Evolutionary conservation across 2,888 invertebrate species (phyloP).

Genomic region (Frankliniella intonsa): DNA sequence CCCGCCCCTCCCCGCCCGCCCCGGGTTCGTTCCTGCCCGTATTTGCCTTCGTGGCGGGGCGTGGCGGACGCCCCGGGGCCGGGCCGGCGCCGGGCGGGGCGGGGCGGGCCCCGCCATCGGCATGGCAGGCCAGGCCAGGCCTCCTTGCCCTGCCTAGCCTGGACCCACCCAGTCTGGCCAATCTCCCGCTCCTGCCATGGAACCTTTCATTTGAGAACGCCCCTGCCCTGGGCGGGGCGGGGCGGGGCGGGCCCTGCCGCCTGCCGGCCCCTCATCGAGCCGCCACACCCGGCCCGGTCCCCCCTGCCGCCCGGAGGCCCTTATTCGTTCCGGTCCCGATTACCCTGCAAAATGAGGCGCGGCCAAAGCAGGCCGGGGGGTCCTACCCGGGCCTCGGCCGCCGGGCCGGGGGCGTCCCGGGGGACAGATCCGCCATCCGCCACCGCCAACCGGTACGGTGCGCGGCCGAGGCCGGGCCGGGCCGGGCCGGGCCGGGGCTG

Average conservation of each 20-base stretch:
- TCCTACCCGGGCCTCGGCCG: background rate
- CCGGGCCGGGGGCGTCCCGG: background rate
- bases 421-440: background rate
- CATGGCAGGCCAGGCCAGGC: too few relatives aligned
- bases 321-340: constrained; percentile 7
- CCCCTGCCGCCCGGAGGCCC: background rate
- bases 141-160: too few relatives aligned
- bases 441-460: background rate
- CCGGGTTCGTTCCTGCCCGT: background rate
- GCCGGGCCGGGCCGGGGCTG: too few relatives aligned
- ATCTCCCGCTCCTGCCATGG: background rate
- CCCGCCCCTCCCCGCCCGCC: background rate
- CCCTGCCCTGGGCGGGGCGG: too few relatives aligned
- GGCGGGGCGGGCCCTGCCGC: background rate
- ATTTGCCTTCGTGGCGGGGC: background rate
- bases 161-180: background rate
- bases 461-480: too few relatives aligned
- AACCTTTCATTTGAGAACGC: constrained; percentile 1
- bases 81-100: background rate
- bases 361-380: background rate
- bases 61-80: background rate
- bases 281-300: background rate
- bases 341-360: constrained; percentile 14
- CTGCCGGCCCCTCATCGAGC: background rate
- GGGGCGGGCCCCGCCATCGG: too few relatives aligned